Percentiles rank a stretch among this genome's conserved stretches.
Conservation (phyloP, 2,113 vertebrate genomes). For the Gymnorhina tibicen region DNA sequence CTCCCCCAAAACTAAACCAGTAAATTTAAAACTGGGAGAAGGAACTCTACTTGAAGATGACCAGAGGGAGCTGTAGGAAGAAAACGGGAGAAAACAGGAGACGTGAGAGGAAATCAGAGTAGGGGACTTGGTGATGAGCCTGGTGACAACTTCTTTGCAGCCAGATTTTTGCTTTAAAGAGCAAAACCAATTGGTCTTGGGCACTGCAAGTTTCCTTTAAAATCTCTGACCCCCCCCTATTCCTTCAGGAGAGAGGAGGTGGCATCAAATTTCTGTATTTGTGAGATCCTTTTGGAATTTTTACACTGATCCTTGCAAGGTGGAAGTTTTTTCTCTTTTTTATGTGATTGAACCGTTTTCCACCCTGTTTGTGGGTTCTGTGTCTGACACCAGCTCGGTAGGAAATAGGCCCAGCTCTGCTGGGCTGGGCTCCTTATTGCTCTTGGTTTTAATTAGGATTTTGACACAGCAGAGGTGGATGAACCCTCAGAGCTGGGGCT, state of each 20-base stretch:
- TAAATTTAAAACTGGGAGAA: not conserved
- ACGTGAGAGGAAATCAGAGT: not conserved
- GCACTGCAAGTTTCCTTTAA: not conserved
- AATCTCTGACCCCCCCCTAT: not conserved
- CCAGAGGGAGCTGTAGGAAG: not conserved
- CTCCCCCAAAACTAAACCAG: not conserved
- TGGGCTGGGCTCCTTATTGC: not conserved
- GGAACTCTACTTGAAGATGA: not conserved
- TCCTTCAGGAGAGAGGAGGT: not conserved
- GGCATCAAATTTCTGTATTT: not conserved
- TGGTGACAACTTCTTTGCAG: not conserved
- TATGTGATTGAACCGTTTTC: not conserved
- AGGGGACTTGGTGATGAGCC: not conserved
- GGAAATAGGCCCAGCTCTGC: not conserved
- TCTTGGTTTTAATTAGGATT: not conserved
- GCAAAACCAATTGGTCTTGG: not conserved
- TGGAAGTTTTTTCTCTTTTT: not conserved
- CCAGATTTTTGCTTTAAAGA: not conserved
- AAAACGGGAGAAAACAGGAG: not conserved
- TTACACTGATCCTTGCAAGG: constrained; percentile 30
- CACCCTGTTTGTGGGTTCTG: not conserved
- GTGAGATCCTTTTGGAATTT: not conserved
- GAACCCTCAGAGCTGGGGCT: not conserved
- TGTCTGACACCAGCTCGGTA: not conserved
- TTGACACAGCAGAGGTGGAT: not conserved